These are phyloP conservation scores for Triplophysa yarkandensis DNA, from an alignment of 2,797 vertebrate species.

Conservation along the genomic window DNA sequence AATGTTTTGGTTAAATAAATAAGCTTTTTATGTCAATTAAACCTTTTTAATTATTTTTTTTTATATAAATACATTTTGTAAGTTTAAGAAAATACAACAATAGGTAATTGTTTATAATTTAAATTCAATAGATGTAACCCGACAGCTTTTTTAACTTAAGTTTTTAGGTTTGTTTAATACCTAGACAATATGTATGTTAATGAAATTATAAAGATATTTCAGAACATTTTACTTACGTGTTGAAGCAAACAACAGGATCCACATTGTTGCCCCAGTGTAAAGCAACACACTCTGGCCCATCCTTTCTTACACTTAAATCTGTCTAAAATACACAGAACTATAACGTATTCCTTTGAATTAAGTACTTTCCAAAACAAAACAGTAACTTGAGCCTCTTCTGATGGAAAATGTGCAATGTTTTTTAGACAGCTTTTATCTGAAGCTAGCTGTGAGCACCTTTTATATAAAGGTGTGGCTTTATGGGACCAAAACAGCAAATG, in stretches of 20 bases:
- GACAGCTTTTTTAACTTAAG: too few relatives aligned
- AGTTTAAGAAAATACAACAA: too few relatives aligned
- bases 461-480: constrained; percentile 19
- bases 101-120: too few relatives aligned
- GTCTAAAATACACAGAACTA: background rate
- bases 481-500: constrained; percentile 50
- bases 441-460: background rate
- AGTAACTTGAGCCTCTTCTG: background rate
- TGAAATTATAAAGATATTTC: background rate
- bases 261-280: background rate
- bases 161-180: too few relatives aligned
- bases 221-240: constrained; percentile 3
- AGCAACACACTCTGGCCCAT: background rate
- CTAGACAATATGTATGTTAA: background rate
- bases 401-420: background rate
- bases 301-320: background rate
- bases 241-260: constrained; percentile 19
- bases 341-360: background rate
- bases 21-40: too few relatives aligned
- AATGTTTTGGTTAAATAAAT: too few relatives aligned
- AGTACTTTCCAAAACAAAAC: background rate
- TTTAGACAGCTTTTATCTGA: constrained; percentile 22
- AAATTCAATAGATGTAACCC: too few relatives aligned
- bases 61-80: too few relatives aligned
- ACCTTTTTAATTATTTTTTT: too few relatives aligned